Evolutionary conservation across 2,113 vertebrate species (phyloP).

Genomic region (Tragelaphus strepsiceros): DNA sequence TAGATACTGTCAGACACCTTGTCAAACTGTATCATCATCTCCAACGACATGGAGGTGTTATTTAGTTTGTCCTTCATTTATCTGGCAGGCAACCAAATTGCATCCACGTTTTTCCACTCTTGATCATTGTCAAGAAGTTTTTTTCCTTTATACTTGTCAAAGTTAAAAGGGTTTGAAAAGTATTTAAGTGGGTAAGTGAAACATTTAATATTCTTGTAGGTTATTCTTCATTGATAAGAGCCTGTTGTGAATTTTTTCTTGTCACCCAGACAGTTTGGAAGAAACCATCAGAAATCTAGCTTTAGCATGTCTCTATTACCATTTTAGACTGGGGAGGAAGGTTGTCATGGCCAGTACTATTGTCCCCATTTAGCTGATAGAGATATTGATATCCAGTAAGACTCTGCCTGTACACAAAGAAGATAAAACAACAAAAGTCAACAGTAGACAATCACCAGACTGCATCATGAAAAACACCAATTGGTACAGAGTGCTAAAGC

Average conservation of each 20-base stretch:
- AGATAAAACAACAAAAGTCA: not conserved
- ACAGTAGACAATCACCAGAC: not conserved
- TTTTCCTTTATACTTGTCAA: conserved; percentile 32
- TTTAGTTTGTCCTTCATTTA: conserved; percentile 25
- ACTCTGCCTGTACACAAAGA: not conserved
- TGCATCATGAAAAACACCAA: not conserved
- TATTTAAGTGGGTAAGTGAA: conserved; percentile 7
- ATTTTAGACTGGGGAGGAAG: not conserved
- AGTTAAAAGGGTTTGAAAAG: conserved; percentile 27
- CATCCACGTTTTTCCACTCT: conserved; percentile 7
- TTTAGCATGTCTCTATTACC: not conserved
- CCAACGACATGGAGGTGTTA: not conserved
- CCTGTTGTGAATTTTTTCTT: not conserved
- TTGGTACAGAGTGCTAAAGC: not conserved
- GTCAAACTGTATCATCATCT: not conserved
- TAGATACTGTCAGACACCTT: not conserved
- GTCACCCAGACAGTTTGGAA: not conserved
- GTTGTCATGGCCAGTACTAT: not conserved
- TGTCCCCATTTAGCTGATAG: not conserved
- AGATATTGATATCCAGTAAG: not conserved
- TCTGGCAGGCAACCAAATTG: conserved; percentile 24
- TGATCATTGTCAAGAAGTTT: not conserved
- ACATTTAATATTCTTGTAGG: not conserved
- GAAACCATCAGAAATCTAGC: not conserved
- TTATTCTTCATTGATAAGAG: conserved; percentile 22